phyloP scores from a whole-genome alignment of 2,113 vertebrate species.

The Varanus komodoensis region DNA sequence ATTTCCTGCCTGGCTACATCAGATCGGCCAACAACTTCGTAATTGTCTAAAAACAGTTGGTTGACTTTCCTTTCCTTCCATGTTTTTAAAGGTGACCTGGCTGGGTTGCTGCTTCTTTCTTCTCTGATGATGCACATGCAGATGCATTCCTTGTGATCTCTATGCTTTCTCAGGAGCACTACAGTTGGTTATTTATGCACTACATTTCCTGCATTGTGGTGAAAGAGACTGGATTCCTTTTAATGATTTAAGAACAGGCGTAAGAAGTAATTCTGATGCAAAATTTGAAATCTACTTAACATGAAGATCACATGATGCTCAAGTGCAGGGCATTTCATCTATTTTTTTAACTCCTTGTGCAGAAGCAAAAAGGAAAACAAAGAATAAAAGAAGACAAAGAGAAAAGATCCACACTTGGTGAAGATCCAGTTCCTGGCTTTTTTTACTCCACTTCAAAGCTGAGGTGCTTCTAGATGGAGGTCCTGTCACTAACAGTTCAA shows the following conservation, averaged over 20 bases:
- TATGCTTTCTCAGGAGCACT: slow-evolving; percentile 64
- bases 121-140: slow-evolving; percentile 10
- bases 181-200: slow-evolving; percentile 65
- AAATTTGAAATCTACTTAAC: slow-evolving; percentile 78
- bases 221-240: slow-evolving; percentile 67
- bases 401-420: neutral
- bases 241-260: slow-evolving; percentile 49
- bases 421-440: neutral
- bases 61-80: slow-evolving; percentile 63
- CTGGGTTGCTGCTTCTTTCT: slow-evolving; percentile 45
- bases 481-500: no score
- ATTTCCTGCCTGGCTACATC: slow-evolving; percentile 67
- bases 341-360: neutral
- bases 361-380: no score
- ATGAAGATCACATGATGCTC: slow-evolving; percentile 76
- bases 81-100: slow-evolving; percentile 69
- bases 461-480: no score
- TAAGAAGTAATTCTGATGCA: slow-evolving; percentile 62
- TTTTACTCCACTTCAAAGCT: slow-evolving; percentile 23
- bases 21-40: slow-evolving; percentile 64
- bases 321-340: slow-evolving; percentile 56
- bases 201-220: slow-evolving; percentile 60
- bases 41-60: slow-evolving; percentile 66
- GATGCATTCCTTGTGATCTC: slow-evolving; percentile 49
- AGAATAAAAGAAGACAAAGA: neutral